A percentile compares a stretch with the other conserved stretches of the same genome.
Conservation (phyloP, 2,113 vertebrate species). For the Passer montanus region DNA sequence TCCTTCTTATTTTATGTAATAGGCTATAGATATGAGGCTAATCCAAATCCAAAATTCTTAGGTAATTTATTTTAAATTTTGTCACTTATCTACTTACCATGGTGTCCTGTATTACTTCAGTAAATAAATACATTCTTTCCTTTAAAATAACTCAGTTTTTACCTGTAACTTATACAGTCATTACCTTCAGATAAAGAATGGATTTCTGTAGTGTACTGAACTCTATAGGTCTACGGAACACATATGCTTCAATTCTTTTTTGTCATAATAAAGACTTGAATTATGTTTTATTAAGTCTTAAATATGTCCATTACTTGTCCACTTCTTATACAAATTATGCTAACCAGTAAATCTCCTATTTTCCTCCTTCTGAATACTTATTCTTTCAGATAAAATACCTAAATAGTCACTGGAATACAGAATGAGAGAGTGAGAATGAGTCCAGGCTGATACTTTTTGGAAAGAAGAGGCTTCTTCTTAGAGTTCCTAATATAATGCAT, state of each 20-base stretch:
- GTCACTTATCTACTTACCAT: not conserved
- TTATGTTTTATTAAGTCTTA: not conserved
- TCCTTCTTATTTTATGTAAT: not conserved
- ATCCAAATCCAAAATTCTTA: not conserved
- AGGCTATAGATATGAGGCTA: not conserved
- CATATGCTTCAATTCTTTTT: not conserved
- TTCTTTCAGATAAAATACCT: not conserved
- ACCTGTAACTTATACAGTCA: not conserved
- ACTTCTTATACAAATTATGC: not conserved
- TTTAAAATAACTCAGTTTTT: not conserved
- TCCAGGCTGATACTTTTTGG: not conserved
- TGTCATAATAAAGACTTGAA: not conserved
- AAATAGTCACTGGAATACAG: not conserved
- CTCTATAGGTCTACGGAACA: not conserved
- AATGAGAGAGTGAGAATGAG: not conserved
- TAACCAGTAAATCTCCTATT: not conserved
- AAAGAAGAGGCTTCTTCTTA: not conserved
- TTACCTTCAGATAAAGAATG: not conserved
- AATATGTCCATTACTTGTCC: not conserved
- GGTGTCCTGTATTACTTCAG: not conserved
- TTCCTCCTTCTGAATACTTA: not conserved
- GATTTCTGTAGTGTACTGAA: not conserved
- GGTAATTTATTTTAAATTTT: not conserved
- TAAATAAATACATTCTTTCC: not conserved
- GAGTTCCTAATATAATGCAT: not conserved